phyloP scores from a whole-genome alignment of 2,888 invertebrate species.

The Acanthoscelides obtectus region DNA sequence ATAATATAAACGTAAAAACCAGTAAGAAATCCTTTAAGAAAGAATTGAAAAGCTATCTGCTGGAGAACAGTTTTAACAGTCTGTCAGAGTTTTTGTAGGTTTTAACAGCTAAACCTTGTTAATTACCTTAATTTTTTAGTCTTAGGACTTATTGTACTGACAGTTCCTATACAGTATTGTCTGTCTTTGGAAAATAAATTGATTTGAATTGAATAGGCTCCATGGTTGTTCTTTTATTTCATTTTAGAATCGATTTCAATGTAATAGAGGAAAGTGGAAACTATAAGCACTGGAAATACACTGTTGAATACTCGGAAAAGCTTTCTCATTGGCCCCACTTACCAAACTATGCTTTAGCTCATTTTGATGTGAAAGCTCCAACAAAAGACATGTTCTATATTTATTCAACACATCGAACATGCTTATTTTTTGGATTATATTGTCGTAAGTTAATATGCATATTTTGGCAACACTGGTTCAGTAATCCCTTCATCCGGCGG shows the following conservation, averaged over 20 bases:
- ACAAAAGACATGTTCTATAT: constrained; percentile 52
- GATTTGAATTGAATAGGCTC: neutral
- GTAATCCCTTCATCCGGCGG: too few species aligned
- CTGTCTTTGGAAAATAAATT: neutral
- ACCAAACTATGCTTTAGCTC: constrained; percentile 54
- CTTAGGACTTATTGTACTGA: too few species aligned
- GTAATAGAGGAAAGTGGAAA: constrained; percentile 62
- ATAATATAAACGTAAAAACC: too few species aligned
- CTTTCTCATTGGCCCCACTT: constrained; percentile 62
- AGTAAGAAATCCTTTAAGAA: too few species aligned
- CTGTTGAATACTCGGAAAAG: constrained; percentile 59
- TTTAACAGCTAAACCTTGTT: too few species aligned
- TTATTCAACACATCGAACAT: constrained; percentile 59
- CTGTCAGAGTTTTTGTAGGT: too few species aligned
- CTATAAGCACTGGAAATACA: constrained; percentile 66
- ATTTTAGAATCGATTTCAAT: constrained; percentile 56
- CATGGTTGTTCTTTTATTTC: too few species aligned
- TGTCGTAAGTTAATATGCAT: constrained; percentile 55
- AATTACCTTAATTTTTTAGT: too few species aligned
- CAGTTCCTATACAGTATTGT: too few species aligned
- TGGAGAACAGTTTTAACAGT: too few species aligned
- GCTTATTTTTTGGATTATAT: constrained; percentile 53
- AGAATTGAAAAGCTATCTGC: too few species aligned
- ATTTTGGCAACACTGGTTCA: too few species aligned
- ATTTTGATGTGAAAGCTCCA: constrained; percentile 54